A percentile compares a stretch with the other conserved stretches of the same genome.
These are phyloP conservation scores for Limenitis arthemis DNA, from an alignment of 2,888 invertebrate genomes.

Conservation along the genomic window DNA sequence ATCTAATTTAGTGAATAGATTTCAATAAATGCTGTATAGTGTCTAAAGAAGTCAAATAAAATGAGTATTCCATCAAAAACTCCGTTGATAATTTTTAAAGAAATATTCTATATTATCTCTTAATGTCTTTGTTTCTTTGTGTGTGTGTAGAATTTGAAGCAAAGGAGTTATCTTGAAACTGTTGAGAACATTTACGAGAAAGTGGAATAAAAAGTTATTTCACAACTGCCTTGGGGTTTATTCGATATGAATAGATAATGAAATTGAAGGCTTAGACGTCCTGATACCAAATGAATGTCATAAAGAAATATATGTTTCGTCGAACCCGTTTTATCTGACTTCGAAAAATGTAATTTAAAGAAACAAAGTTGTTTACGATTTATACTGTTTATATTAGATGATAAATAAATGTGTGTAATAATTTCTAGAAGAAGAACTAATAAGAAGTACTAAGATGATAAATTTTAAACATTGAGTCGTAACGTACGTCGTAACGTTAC, in stretches of 20 bases:
- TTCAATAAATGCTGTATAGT: too few relatives aligned
- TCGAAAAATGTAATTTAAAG: conserved; percentile 1
- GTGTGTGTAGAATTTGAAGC: not conserved
- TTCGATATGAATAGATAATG: conserved; percentile 10
- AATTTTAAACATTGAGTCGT: too few relatives aligned
- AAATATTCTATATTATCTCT: too few relatives aligned
- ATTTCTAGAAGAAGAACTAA: too few relatives aligned
- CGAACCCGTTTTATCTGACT: not conserved
- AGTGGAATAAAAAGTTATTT: conserved; percentile 7
- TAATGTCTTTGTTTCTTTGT: not conserved
- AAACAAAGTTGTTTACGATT: not conserved
- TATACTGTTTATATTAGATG: too few relatives aligned
- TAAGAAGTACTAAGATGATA: too few relatives aligned
- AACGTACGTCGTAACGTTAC: too few relatives aligned
- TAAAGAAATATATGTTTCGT: conserved; percentile 4
- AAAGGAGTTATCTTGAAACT: not conserved
- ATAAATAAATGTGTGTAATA: too few relatives aligned
- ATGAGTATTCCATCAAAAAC: too few relatives aligned
- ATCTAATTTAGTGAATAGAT: too few relatives aligned
- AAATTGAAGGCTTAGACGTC: conserved; percentile 8
- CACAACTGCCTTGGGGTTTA: conserved; percentile 4
- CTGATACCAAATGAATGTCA: not conserved
- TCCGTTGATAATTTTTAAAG: too few relatives aligned
- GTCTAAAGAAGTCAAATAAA: too few relatives aligned
- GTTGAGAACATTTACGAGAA: conserved; percentile 1